phyloP scores from a whole-genome alignment of 1,140 invertebrate species.

The Onthophagus taurus region DNA sequence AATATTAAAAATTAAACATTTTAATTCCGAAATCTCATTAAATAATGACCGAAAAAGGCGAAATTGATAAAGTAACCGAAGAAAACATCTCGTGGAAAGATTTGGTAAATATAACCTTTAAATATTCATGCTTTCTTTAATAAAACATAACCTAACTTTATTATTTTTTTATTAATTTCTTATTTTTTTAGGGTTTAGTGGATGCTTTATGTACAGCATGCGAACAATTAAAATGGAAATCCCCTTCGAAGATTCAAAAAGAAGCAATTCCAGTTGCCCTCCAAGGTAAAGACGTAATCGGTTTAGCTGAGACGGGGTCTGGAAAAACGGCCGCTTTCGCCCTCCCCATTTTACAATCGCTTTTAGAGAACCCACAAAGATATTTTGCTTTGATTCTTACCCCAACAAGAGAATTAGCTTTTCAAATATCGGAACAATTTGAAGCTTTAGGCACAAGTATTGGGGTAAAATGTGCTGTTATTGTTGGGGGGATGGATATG shows the following conservation, averaged over 20 bases:
- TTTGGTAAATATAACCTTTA: constrained; percentile 42
- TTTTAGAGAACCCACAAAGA: constrained; percentile 84
- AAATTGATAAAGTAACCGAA: background rate
- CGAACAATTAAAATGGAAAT: constrained; percentile 85
- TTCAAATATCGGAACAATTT: constrained; percentile 94
- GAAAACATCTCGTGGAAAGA: constrained; percentile 40
- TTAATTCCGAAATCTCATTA: background rate
- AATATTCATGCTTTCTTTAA: constrained; percentile 3
- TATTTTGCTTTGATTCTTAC: constrained; percentile 92
- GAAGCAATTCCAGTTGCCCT: constrained; percentile 88
- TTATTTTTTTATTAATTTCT: constrained; percentile 11
- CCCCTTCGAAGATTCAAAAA: constrained; percentile 88
- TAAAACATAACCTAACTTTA: constrained; percentile 6
- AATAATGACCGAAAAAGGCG: background rate
- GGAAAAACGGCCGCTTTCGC: constrained; percentile 98
- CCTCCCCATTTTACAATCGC: constrained; percentile 84
- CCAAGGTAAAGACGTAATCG: constrained; percentile 91
- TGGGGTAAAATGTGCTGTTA: constrained; percentile 89
- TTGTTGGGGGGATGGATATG: constrained; percentile 98
- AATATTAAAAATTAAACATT: too few species aligned
- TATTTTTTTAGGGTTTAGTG: constrained; percentile 67
- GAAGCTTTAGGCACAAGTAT: constrained; percentile 79
- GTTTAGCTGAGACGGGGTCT: constrained; percentile 94
- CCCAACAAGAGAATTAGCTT: constrained; percentile 94
- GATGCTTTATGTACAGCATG: constrained; percentile 89